A percentile compares a stretch with the other conserved stretches of the same genome.
These are phyloP conservation scores for Drosophila arizonae DNA, from an alignment of 1,140 invertebrate genomes.

Conservation along the genomic window DNA sequence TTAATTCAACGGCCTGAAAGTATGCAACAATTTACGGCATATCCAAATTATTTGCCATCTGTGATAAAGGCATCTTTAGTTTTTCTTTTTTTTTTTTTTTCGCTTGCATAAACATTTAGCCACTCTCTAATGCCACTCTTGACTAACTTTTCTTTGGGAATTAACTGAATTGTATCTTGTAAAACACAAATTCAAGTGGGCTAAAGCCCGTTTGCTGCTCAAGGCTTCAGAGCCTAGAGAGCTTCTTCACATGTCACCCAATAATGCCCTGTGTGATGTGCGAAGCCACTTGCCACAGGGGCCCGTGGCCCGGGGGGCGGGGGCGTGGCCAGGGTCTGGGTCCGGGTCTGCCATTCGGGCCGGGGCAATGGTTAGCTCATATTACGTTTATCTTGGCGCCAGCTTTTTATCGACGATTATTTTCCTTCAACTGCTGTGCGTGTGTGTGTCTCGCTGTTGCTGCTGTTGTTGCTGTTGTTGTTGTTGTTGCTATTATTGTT, in stretches of 20 bases:
- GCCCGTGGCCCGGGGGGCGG: conserved; percentile 5
- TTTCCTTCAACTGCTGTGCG: conserved; percentile 64
- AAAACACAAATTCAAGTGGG: conserved; percentile 79
- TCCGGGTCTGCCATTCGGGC: conserved; percentile 18
- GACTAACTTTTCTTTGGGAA: conserved; percentile 78
- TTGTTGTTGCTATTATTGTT: conserved; percentile 48
- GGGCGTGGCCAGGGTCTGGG: conserved; percentile 13
- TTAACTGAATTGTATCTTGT: conserved; percentile 79
- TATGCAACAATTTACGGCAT: too few relatives aligned
- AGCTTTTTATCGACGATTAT: conserved; percentile 81
- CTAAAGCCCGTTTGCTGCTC: conserved; percentile 54
- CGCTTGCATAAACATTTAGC: not conserved
- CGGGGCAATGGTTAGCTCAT: conserved; percentile 77
- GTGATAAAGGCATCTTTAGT: not conserved
- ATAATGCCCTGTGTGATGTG: conserved; percentile 77
- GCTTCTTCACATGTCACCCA: conserved; percentile 75
- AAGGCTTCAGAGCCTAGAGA: conserved; percentile 66
- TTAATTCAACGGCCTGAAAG: too few relatives aligned
- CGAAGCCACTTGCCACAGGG: conserved; percentile 71
- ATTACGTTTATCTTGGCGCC: conserved; percentile 80
- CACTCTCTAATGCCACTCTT: conserved; percentile 51
- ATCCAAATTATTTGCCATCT: not conserved
- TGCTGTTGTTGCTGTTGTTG: conserved; percentile 24
- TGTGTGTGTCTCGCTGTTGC: conserved; percentile 14
- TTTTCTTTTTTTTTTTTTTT: not conserved